Percentiles rank a stretch among this genome's conserved stretches.
These are phyloP conservation scores for Eurypyga helias DNA, from an alignment of 2,113 vertebrate species.

Conservation along the genomic window DNA sequence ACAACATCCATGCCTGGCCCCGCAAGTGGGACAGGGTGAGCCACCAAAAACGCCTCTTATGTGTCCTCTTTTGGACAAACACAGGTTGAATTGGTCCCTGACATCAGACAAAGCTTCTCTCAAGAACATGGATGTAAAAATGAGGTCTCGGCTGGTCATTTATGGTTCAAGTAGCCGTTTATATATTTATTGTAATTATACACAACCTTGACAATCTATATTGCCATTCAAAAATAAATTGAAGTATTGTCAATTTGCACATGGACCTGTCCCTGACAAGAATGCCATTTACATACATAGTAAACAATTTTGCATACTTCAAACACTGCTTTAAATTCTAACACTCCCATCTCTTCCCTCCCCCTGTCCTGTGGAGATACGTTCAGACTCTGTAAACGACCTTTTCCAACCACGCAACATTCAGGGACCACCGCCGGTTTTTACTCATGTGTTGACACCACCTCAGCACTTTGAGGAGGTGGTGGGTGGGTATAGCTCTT, in stretches of 20 bases:
- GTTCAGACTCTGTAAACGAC: conserved; percentile 18
- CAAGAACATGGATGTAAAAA: background rate
- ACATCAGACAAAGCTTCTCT: background rate
- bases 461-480: background rate
- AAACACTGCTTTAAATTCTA: conserved; percentile 29
- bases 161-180: conserved; percentile 54
- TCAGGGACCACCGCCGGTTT: background rate
- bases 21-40: background rate
- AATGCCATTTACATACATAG: conserved; percentile 58
- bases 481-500: background rate
- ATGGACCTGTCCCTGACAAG: conserved; percentile 51
- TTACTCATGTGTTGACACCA: background rate
- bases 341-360: background rate
- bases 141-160: conserved; percentile 3
- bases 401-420: conserved; percentile 16
- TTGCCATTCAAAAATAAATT: conserved; percentile 70
- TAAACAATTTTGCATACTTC: conserved; percentile 60
- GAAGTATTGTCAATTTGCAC: conserved; percentile 61
- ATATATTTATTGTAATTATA: conserved; percentile 76
- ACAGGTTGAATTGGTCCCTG: too few relatives aligned
- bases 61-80: too few relatives aligned
- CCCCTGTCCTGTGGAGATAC: background rate
- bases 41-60: background rate
- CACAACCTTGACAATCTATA: conserved; percentile 59
- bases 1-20: background rate